Conservation (phyloP, 2,797 vertebrate genomes). For the Acipenser transmontanus region DNA sequence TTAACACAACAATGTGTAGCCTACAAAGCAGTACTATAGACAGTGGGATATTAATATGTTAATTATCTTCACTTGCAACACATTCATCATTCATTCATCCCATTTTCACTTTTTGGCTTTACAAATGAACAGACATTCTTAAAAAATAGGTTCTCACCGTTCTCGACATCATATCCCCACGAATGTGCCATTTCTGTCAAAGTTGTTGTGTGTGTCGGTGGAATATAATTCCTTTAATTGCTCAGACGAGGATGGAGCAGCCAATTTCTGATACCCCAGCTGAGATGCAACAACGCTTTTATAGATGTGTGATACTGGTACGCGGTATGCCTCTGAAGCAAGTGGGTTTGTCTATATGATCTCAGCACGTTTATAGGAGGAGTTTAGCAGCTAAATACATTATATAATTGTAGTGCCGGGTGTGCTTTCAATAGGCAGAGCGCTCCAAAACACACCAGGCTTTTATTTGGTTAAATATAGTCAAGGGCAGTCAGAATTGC, state of each 20-base stretch:
- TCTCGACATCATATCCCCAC: slow-evolving; percentile 62
- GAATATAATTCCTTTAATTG: slow-evolving; percentile 27
- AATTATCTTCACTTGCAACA: neutral
- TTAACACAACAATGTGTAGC: neutral
- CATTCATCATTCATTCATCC: neutral
- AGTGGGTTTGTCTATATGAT: slow-evolving; percentile 44
- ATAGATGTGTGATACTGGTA: slow-evolving; percentile 38
- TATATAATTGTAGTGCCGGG: too few relatives aligned
- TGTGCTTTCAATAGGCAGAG: slow-evolving; percentile 30
- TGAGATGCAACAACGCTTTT: slow-evolving; percentile 51
- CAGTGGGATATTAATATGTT: neutral
- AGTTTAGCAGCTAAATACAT: slow-evolving; percentile 24
- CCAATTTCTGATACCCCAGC: slow-evolving; percentile 35
- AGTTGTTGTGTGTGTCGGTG: slow-evolving; percentile 22
- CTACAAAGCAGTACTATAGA: neutral
- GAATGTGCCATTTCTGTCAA: slow-evolving; percentile 48
- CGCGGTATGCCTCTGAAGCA: slow-evolving; percentile 27
- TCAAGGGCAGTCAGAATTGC: too few relatives aligned
- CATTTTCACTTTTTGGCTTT: neutral
- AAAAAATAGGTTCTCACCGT: slow-evolving; percentile 51
- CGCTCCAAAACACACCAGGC: too few relatives aligned
- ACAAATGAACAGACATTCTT: neutral
- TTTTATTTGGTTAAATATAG: too few relatives aligned
- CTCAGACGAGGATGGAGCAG: slow-evolving; percentile 25
- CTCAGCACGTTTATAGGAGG: slow-evolving; percentile 44